A percentile compares a stretch with the other conserved stretches of the same genome.
Conservation (phyloP, 2,797 vertebrate species). For the Spinibarbus caldwelli region DNA sequence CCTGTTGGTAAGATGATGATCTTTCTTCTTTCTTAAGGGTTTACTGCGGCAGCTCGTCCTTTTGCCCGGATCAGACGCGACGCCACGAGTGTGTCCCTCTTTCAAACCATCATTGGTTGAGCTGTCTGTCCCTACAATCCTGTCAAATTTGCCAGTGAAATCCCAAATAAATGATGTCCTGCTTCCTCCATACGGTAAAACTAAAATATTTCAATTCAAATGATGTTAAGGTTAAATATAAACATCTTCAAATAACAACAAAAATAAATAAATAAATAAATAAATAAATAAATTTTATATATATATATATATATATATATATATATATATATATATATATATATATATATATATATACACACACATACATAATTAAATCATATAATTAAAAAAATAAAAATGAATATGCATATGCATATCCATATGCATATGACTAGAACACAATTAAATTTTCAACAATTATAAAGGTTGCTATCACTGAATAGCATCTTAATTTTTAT, state of each 20-base stretch:
- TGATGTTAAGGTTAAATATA: background rate
- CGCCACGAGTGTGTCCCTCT: slow-evolving; percentile 81
- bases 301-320: too few species aligned
- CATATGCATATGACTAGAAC: too few species aligned
- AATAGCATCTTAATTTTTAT: too few species aligned
- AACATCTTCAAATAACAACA: background rate
- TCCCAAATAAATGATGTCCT: slow-evolving; percentile 70
- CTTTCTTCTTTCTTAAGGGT: slow-evolving; percentile 76
- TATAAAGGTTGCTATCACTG: too few species aligned
- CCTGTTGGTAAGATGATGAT: background rate
- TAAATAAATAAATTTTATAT: too few species aligned
- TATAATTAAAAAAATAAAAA: too few species aligned
- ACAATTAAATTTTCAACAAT: too few species aligned
- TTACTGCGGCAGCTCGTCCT: slow-evolving; percentile 92
- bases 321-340: too few species aligned
- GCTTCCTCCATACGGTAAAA: slow-evolving; percentile 81
- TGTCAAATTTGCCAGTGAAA: slow-evolving; percentile 73
- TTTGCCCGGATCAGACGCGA: slow-evolving; percentile 87
- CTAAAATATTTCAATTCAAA: background rate
- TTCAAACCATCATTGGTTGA: slow-evolving; percentile 73
- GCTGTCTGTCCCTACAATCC: slow-evolving; percentile 82
- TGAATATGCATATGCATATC: too few species aligned
- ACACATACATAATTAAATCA: too few species aligned
- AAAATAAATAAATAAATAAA: background rate
- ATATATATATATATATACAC: too few species aligned